Percentiles rank a stretch among this genome's conserved stretches.
These are phyloP conservation scores for Cairina moschata DNA, from an alignment of 2,113 vertebrate genomes.

Conservation along the genomic window DNA sequence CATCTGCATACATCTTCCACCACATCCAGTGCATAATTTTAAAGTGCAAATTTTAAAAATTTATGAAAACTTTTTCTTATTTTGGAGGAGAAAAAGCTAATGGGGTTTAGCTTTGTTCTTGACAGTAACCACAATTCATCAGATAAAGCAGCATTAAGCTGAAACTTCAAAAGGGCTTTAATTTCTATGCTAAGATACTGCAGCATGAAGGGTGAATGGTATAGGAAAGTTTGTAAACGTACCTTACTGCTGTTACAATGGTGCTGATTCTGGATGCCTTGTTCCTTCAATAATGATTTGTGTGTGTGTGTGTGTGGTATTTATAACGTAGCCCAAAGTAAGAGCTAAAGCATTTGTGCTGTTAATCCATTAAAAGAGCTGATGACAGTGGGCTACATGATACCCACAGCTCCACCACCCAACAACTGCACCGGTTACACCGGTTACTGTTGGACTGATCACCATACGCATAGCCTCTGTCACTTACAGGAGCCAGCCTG, in stretches of 20 bases:
- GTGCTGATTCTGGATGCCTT: background rate
- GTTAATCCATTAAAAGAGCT: background rate
- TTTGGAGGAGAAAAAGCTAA: background rate
- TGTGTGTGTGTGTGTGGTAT: background rate
- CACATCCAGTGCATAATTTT: constrained; percentile 72
- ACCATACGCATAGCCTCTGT: background rate
- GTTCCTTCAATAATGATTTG: background rate
- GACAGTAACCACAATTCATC: background rate
- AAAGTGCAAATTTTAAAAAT: constrained; percentile 77
- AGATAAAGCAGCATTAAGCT: background rate
- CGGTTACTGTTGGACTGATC: background rate
- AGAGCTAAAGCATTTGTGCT: background rate
- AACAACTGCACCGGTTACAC: background rate
- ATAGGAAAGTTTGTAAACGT: background rate
- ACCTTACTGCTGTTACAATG: background rate
- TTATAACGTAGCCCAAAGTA: background rate
- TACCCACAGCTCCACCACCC: background rate
- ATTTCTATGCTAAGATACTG: background rate
- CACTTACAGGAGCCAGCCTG: background rate
- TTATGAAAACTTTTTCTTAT: background rate
- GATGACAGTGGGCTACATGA: background rate
- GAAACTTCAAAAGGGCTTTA: background rate
- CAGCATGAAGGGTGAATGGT: background rate
- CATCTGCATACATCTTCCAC: background rate
- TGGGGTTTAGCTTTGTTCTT: constrained; percentile 1